Evolutionary conservation across 2,888 invertebrate species (phyloP), one percentile per base, ranked within the genome.

Genomic region (Pycnomerus fuliginosus): DNA sequence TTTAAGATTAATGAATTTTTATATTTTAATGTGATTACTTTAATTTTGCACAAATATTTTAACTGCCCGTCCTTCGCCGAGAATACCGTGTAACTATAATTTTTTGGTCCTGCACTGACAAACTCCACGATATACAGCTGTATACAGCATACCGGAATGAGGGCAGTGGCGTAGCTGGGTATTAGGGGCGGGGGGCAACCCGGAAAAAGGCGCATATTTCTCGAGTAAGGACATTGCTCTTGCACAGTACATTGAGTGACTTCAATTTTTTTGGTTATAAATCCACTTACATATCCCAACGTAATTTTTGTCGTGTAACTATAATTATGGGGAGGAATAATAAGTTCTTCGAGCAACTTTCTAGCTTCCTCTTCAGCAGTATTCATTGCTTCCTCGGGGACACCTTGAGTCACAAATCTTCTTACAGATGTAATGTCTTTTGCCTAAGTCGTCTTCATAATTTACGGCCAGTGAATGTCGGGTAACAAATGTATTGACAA

Each of bases 401-500:
- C 27, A 5, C 41, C 41, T 15, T 35, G 34, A 1, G 28, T 41
- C 3, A 35, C 11, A 16, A 41, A 35, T 12, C 17, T 16, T 17
- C 28, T 41, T n/a, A 41, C 43, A 5, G 29, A 20, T 10, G 28
- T 2, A 16, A 42, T 39, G 13, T 2, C 3, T 2, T n/a, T n/a
- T n/a, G n/a, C n/a, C n/a, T n/a, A n/a, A n/a, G 2, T 42, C 17
- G 12, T 15, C 13, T 17, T 42, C 43, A 37, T 36, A 40, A 14
- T 42, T 42, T 13, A 29, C 13, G 14, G 25, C 25, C 20, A 42
- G 20, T 5, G 45, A 45, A 20, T 45, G 45, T 8, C 17, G 3
- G 1, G 24, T 24, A 8, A 13, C 13, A n/a, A 45, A 42, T 10
- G 40, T 42, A 15, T 42, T 42, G 4, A 42, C 12, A 25, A 45